Evolutionary conservation across 2,888 invertebrate genomes (phyloP), one percentile per base, ranked within the genome.

Genomic region (Torymus aiolomorphi): DNA sequence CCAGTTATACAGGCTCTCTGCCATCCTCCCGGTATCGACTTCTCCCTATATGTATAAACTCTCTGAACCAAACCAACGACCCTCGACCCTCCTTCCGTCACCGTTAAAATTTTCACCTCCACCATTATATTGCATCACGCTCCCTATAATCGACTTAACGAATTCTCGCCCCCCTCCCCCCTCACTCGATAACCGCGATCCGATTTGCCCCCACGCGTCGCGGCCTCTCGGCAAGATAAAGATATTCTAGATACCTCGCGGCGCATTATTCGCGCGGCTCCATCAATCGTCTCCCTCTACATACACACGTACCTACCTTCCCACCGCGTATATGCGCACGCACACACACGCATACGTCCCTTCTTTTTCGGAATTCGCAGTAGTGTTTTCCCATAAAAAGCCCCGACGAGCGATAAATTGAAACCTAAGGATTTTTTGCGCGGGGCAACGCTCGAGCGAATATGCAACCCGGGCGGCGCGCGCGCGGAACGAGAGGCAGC

Each of bases 401-500:
- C 73, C 49, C 71, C 76, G 76, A 62, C 75, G 75, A 71, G 78
- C 76, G 81, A 81, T 79, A 79, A 81, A 81, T 81, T 81, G 81
- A 81, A 81, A 81, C 78, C 81, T 81, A 81, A 81, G 78, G 59
- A 81, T 81, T 79, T 81, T 81, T 81, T 81, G 79, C 74, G 74
- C 62, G 78, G 81, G 81, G 78, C 81, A 81, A 81, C 57, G 81
- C 81, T 79, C 81, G 78, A 76, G 69, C 78, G 81, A 81, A 81
- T 81, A 81, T 81, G 81, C 81, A 76, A 70, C 76, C 42, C 42
- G 59, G 61, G 65, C 79, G 42, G 61, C 24, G 16, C 57, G 54
- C 12, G 51, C 56, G 52, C 3, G 66, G 66, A 67, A 51, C 42
- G 69, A 42, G 69, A 52, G n/a, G 12, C 57, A 24, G 69, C n/a